Percentiles rank a stretch among this genome's conserved stretches.
Evolutionary conservation across 2,113 vertebrate species (phyloP).

Genomic region (Laterallus jamaicensis): DNA sequence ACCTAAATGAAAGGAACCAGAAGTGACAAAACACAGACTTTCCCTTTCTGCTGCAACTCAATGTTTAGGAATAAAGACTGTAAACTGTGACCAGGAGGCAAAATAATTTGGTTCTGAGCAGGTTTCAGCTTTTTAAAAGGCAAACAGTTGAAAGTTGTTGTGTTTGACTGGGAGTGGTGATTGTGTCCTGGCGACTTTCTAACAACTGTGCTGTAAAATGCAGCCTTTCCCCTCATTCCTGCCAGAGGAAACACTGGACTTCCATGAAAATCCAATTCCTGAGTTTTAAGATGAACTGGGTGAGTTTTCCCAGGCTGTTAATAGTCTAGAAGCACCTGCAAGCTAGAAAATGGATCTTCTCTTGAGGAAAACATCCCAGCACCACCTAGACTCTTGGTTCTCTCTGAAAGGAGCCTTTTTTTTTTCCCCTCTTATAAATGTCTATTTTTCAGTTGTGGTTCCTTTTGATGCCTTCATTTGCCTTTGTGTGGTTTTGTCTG

Average conservation of each 20-base stretch:
- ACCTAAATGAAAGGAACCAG: not conserved
- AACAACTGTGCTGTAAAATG: not conserved
- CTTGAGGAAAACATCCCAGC: not conserved
- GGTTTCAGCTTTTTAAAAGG: not conserved
- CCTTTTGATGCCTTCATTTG: slow-evolving; percentile 52
- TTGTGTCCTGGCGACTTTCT: not conserved
- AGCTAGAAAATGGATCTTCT: not conserved
- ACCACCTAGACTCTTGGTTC: not conserved
- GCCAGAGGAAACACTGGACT: not conserved
- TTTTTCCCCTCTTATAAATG: not conserved
- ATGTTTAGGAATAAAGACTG: not conserved
- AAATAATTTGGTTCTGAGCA: not conserved
- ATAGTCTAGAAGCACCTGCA: slow-evolving; percentile 17
- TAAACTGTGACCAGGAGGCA: not conserved
- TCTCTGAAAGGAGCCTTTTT: not conserved
- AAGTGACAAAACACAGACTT: not conserved
- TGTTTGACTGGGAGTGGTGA: not conserved
- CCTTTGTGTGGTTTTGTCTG: slow-evolving; percentile 50
- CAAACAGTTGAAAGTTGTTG: not conserved
- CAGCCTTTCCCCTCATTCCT: not conserved
- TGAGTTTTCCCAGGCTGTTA: not conserved
- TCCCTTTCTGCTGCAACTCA: not conserved
- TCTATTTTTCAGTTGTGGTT: slow-evolving; percentile 13
- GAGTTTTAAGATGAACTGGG: not conserved
- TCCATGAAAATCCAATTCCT: not conserved